Evolutionary conservation across 1,140 invertebrate genomes (phyloP), one percentile per base, ranked within the genome.

Genomic region (Sipha flava): DNA sequence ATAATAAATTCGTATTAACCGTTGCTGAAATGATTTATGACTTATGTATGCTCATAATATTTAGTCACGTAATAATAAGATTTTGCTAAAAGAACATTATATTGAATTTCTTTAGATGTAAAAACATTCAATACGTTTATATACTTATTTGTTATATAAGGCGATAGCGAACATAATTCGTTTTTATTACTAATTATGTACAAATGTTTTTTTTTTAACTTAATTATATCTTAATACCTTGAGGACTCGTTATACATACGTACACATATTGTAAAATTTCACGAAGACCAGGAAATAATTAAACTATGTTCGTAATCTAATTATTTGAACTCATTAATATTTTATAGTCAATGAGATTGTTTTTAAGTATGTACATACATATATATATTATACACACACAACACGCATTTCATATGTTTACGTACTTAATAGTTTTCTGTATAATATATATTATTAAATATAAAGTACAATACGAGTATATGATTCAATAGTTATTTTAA

Each of bases 11-110:
- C n/a, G 10, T 43, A 16, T 26, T 16, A 26, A 34, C 16, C 64
- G 21, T 66, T 23, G 37, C 37, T 43, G 12, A 12, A 23, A 21
- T 21, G 37, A 66, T 26, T 12, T 26, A 26, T 66, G 37, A 43
- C 21, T 18, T 43, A 66, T 21, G 37, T 40, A 66, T 66, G 64
- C 64, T 66, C 64, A 66, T 66, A 66, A 66, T 66, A 66, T 43
- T 66, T 66, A 66, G 34, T 26, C 64, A 43, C 34, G 12, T 66
- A 16, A 26, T 66, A 66, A 66, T 40, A 52, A 7, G 2, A 54
- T 66, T 43, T 18, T 66, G 23, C 23, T 16, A 66, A 1, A 16
- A 54, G 23, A 10, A 54, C 3, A 54, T 9, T 18, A 40, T 66
- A 26, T 43, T 66, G 12, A 66, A 66, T 26, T 66, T 66, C 37